Evolutionary conservation across 2,888 invertebrate genomes (phyloP).

Genomic region (Epsilonema sp.): DNA sequence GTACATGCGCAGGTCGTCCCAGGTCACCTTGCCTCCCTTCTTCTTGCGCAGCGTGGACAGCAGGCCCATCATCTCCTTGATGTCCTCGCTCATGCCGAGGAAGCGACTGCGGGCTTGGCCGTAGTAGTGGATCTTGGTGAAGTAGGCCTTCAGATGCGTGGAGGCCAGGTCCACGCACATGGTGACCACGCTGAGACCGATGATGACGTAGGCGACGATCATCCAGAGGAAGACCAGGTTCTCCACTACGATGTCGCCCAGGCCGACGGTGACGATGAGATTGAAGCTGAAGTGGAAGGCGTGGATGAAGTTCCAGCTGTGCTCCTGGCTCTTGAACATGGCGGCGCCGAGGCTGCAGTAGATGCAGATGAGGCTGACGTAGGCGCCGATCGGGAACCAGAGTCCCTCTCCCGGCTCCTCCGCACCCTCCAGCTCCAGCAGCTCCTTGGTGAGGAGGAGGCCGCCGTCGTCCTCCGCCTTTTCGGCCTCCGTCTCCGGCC

Average conservation of each 20-base stretch:
- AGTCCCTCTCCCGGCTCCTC: conserved; percentile 13
- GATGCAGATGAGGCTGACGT: conserved; percentile 26
- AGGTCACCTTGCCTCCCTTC: conserved; percentile 26
- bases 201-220: conserved; percentile 29
- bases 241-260: conserved; percentile 27
- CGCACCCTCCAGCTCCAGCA: neutral
- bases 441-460: neutral
- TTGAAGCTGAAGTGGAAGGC: conserved; percentile 30
- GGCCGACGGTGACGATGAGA: conserved; percentile 28
- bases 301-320: conserved; percentile 27
- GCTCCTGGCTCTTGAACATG: conserved; percentile 28
- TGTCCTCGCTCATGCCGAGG: conserved; percentile 28
- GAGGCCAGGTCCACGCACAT: conserved; percentile 29
- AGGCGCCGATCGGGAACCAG: conserved; percentile 29
- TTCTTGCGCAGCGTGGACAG: conserved; percentile 24
- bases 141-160: conserved; percentile 29
- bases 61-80: conserved; percentile 26
- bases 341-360: conserved; percentile 28
- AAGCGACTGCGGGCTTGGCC: conserved; percentile 20
- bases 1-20: conserved; percentile 19
- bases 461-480: neutral
- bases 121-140: conserved; percentile 28
- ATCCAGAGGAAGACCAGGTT: conserved; percentile 25
- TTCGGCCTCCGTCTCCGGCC: neutral
- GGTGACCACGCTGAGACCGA: conserved; percentile 28